These are phyloP conservation scores for Erinaceus europaeus DNA, from an alignment of 2,113 vertebrate genomes.

Conservation along the genomic window DNA sequence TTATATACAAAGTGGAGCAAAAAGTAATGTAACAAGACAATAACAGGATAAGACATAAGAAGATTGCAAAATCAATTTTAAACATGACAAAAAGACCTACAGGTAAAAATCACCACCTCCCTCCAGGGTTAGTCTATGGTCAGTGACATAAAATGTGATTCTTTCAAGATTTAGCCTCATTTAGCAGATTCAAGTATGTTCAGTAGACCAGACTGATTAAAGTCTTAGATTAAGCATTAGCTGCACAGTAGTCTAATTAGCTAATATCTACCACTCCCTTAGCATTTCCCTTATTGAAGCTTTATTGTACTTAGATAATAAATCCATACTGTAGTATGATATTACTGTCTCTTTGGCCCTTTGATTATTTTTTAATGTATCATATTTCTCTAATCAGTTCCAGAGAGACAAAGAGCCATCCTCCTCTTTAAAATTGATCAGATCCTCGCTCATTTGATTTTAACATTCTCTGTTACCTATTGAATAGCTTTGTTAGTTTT, in stretches of 20 bases:
- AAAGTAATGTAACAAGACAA: background rate
- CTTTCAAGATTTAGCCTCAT: background rate
- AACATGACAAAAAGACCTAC: background rate
- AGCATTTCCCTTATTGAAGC: background rate
- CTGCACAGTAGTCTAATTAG: conserved; percentile 31
- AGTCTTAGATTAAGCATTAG: conserved; percentile 10
- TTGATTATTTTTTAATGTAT: conserved; percentile 36
- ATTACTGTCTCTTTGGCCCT: background rate
- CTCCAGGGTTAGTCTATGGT: background rate
- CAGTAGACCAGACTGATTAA: background rate
- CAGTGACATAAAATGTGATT: background rate
- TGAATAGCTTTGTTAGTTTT: conserved; percentile 66
- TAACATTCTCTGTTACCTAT: conserved; percentile 50
- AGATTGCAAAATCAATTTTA: background rate
- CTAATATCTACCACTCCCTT: background rate
- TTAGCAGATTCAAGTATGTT: conserved; percentile 27
- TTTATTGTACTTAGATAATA: conserved; percentile 35
- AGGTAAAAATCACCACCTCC: background rate
- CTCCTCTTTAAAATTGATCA: conserved; percentile 60
- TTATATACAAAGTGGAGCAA: background rate
- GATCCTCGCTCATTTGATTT: conserved; percentile 66
- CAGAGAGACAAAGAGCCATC: conserved; percentile 27
- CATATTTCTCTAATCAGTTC: conserved; percentile 36
- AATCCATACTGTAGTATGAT: background rate
- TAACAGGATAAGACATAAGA: background rate